Evolutionary conservation across 1,140 invertebrate species (phyloP), one percentile per base, ranked within the genome.

Genomic region (Drosophila watanabei): DNA sequence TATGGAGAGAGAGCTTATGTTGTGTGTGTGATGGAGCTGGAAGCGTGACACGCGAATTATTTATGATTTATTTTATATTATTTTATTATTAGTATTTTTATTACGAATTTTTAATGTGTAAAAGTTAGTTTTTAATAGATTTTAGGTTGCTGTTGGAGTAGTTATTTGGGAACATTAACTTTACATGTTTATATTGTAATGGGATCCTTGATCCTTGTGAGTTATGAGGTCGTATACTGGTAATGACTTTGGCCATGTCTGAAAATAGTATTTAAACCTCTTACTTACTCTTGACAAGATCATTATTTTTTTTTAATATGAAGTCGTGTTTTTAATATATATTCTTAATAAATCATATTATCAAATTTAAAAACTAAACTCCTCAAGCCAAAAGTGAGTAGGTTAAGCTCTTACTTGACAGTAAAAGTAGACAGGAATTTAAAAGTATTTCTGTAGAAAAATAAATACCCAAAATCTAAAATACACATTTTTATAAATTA

Each of bases 11-110:
- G 71, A 24, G 24, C 24, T 33, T 16, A 5, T 14, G 18, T n/a
- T 32, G 5, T 41, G 10, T 7, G 18, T 16, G 11, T 11, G 13
- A 49, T 72, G 35, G 20, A 9, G 71, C 18, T 41, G 69, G 20
- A 7, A 41, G 20, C 70, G 70, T 73, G 70, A 73, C 70, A 73
- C 70, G 70, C 37, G 5, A 13, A 24, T 18, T 24, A 61, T 52
- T 28, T n/a, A 62, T 24, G 54, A 28, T 56, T 37, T 35, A 6
- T 11, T 32, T 30, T 30, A 30, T n/a, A 8, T 8, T 4, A 52
- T 2, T 16, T 49, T 24, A 24, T 24, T 24, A 24, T 24, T 24
- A 24, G 24, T 24, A 24, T 24, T 24, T 24, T 24, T 24, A 2
- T 24, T 24, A 24, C 24, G 5, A 9, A 32, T 20, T 43, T 43